A percentile compares a stretch with the other conserved stretches of the same genome.
Conservation (phyloP, 2,113 vertebrate species). For the Aspidoscelis tigris region DNA sequence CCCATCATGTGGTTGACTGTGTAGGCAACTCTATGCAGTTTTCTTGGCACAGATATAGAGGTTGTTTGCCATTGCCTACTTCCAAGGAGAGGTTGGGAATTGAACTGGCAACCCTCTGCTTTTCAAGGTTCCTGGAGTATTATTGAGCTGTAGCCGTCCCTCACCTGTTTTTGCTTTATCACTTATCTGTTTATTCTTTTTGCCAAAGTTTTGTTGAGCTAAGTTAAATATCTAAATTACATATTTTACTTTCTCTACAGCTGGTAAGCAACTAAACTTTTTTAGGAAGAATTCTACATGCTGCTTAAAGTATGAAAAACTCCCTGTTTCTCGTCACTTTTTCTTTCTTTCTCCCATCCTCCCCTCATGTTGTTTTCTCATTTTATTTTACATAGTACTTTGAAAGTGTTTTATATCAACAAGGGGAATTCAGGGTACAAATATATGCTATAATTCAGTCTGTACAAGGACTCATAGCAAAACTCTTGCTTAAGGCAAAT, state of each 20-base stretch:
- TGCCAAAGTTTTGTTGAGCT: background rate
- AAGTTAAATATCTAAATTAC: background rate
- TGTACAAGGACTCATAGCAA: background rate
- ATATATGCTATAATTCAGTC: constrained; percentile 19
- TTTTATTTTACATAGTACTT: constrained; percentile 34
- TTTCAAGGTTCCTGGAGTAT: too few relatives aligned
- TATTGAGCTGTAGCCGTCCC: too few relatives aligned
- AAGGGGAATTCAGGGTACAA: background rate
- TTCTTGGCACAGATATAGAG: too few relatives aligned
- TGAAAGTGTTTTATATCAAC: background rate
- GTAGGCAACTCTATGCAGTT: too few relatives aligned
- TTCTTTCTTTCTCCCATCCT: rapidly evolving
- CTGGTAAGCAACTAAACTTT: background rate
- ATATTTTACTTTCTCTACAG: background rate
- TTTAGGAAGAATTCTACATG: background rate
- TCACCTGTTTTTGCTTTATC: background rate
- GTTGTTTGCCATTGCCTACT: too few relatives aligned
- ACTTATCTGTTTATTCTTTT: background rate
- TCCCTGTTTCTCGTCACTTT: background rate
- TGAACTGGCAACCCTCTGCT: too few relatives aligned
- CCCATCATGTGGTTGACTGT: background rate
- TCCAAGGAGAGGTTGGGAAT: too few relatives aligned
- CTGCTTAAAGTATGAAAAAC: background rate
- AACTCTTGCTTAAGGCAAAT: constrained; percentile 30
- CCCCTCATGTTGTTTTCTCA: background rate